Evolutionary conservation across 2,888 invertebrate species (phyloP), one percentile per base, ranked within the genome.

Genomic region (Steromphala cineraria): DNA sequence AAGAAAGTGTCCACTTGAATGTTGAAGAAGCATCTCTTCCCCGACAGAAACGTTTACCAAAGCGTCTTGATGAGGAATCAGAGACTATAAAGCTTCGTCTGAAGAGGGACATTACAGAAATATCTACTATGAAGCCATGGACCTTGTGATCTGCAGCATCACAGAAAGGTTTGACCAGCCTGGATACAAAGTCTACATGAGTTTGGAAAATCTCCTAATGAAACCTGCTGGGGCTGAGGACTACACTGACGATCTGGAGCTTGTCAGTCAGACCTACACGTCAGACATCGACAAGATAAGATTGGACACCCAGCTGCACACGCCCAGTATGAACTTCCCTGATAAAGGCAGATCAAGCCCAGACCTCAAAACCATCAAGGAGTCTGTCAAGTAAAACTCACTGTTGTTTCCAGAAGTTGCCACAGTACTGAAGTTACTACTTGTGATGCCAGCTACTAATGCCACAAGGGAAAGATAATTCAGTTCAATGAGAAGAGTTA

Each of bases 131-230:
- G 46, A 46, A 46, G 46, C 46, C 13, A 5, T 46, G 46, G 46
- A 46, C 46, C 46, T 46, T 46, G 46, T 46, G 46, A 46, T 46
- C 5, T 46, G 10, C 46, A 46, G 46, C 46, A 46, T 46, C 46
- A 46, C 46, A 1, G 24, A 24, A 10, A 24, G 78, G 8, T 56
- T 79, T 80, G 78, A 78, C 36, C 78, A 78, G 56, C 78, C 62
- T 53, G 78, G 78, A n/a, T 78, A 31, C 78, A 19, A 40, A 21
- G 53, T 19, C 28, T 78, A 78, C 56, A 28, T 31, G n/a, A 78
- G 62, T 55, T 13, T 78, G 8, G 53, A 78, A 40, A 56, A 36
- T 28, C 31, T 78, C 13, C 40, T 78, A 10, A 21, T 56, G 62
- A 78, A 78, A 53, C n/a, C 56, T 31, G 46, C 53, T 28, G 13